phyloP scores from a whole-genome alignment of 1,140 invertebrate genomes.

The Monomorium pharaonis region DNA sequence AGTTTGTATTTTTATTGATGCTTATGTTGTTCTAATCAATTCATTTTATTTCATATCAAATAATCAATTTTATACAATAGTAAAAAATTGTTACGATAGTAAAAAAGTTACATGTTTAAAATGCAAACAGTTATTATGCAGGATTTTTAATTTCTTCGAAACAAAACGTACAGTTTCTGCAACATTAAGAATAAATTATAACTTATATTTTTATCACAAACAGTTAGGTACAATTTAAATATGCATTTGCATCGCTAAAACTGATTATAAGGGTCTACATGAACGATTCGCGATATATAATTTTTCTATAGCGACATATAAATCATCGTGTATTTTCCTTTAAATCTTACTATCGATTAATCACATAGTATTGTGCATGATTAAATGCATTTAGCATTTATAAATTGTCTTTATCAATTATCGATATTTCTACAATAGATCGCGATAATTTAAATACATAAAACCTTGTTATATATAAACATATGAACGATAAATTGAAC shows the following conservation, averaged over 20 bases:
- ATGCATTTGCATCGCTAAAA: background rate
- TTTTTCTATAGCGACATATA: background rate
- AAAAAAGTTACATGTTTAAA: background rate
- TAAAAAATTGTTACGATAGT: too few species aligned
- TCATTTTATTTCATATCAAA: too few species aligned
- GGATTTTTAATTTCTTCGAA: background rate
- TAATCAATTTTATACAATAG: too few species aligned
- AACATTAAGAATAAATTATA: slow-evolving; percentile 17
- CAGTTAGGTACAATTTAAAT: slow-evolving; percentile 16
- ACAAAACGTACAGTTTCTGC: background rate
- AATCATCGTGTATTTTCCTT: background rate
- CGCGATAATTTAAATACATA: background rate
- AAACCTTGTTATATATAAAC: background rate
- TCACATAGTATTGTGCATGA: background rate
- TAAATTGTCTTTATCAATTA: slow-evolving; percentile 2
- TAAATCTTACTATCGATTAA: background rate
- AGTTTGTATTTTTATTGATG: background rate
- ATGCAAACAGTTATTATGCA: background rate
- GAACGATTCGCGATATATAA: background rate
- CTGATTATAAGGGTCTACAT: background rate
- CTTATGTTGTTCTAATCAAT: background rate
- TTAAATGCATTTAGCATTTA: slow-evolving; percentile 16
- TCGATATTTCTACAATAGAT: background rate
- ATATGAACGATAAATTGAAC: background rate
- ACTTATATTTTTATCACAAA: background rate